Conservation (phyloP, 2,113 vertebrate species). For the Grammomys dolichurus region DNA sequence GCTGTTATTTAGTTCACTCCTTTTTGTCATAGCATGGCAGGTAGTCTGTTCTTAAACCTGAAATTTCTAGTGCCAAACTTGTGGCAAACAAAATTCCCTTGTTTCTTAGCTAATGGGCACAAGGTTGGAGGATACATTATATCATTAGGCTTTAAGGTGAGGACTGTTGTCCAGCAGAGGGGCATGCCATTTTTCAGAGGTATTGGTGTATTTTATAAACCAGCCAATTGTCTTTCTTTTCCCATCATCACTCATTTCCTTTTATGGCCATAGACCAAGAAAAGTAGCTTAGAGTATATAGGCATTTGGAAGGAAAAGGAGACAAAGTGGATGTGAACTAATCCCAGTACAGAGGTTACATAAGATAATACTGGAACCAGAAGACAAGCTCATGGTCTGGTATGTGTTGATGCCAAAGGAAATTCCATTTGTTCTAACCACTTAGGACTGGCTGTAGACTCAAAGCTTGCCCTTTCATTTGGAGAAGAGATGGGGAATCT, state of each 20-base stretch:
- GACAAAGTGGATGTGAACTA: neutral
- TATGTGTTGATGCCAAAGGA: neutral
- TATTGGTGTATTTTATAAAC: neutral
- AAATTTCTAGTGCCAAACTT: constrained; percentile 74
- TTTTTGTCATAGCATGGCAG: constrained; percentile 81
- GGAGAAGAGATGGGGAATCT: neutral
- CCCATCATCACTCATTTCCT: neutral
- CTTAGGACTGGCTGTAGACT: neutral
- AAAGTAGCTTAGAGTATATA: neutral
- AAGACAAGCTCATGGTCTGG: neutral
- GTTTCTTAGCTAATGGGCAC: constrained; percentile 85
- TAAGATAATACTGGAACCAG: neutral
- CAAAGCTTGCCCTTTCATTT: neutral
- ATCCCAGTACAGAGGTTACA: neutral
- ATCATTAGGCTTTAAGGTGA: constrained; percentile 68
- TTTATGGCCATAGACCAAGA: neutral
- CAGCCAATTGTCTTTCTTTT: neutral
- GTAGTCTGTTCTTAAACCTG: constrained; percentile 81
- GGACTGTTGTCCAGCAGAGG: constrained; percentile 72
- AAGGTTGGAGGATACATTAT: constrained; percentile 77
- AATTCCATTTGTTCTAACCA: neutral
- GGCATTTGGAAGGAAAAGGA: neutral
- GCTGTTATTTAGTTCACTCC: constrained; percentile 75
- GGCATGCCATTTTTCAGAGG: neutral
- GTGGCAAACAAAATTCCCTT: constrained; percentile 84